phyloP scores from a whole-genome alignment of 2,888 invertebrate genomes.

The Drosophila cognata region DNA sequence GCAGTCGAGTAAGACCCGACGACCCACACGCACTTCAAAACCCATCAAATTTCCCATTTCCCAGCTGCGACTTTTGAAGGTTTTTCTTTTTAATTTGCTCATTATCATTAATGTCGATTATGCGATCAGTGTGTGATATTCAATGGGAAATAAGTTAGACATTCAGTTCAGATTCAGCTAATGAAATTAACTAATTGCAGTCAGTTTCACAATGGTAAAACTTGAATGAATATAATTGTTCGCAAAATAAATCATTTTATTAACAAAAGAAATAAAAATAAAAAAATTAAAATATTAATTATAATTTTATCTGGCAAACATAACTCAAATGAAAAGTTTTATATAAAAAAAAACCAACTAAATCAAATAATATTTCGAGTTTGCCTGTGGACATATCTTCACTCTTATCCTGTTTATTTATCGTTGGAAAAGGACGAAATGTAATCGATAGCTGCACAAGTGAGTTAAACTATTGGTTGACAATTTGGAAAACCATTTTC shows the following conservation, averaged over 20 bases:
- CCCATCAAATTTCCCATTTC: constrained; percentile 43
- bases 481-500: constrained; percentile 52
- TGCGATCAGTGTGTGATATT: not conserved
- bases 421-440: not conserved
- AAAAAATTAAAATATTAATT: not conserved
- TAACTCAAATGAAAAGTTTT: not conserved
- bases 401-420: constrained; percentile 13
- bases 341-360: fast-evolving
- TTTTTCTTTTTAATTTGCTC: constrained; percentile 62
- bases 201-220: not conserved
- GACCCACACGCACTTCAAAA: constrained; percentile 12
- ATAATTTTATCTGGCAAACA: not conserved
- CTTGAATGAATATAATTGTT: too few relatives aligned
- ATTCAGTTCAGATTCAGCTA: not conserved
- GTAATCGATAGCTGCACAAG: constrained; percentile 57
- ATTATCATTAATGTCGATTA: constrained; percentile 52
- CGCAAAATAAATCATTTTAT: too few relatives aligned
- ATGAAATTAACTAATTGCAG: not conserved
- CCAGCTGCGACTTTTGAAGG: constrained; percentile 38
- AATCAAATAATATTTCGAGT: not conserved
- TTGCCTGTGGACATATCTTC: not conserved
- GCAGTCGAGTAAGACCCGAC: constrained; percentile 6
- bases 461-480: constrained; percentile 30
- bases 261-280: not conserved
- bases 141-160: not conserved